These are phyloP conservation scores for Serinus canaria DNA, from an alignment of 2,113 vertebrate genomes.

Conservation along the genomic window DNA sequence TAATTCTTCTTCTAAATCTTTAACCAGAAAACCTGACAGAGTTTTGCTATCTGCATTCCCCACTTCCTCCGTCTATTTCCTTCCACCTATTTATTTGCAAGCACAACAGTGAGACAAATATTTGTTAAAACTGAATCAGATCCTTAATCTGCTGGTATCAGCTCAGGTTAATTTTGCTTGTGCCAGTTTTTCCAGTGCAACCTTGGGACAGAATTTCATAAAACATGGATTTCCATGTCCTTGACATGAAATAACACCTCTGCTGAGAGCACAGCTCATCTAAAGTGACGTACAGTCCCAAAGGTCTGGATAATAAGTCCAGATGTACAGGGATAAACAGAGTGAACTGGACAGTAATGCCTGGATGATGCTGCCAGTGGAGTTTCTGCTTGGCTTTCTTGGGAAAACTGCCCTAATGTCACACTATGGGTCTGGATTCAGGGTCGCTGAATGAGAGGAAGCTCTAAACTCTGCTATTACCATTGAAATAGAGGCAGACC, in stretches of 20 bases:
- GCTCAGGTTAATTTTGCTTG: background rate
- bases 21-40: background rate
- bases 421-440: background rate
- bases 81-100: background rate
- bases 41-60: background rate
- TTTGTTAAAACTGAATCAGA: background rate
- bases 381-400: background rate
- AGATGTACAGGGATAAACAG: background rate
- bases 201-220: background rate
- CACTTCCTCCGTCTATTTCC: fast-evolving
- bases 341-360: background rate
- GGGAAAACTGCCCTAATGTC: background rate
- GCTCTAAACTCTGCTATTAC: background rate
- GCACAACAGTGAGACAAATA: background rate
- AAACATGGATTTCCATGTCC: background rate
- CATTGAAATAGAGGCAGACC: background rate
- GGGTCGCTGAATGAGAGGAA: background rate
- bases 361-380: background rate
- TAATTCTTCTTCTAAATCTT: background rate
- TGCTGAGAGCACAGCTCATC: background rate
- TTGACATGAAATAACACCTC: background rate
- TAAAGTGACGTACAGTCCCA: background rate
- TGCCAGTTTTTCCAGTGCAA: background rate
- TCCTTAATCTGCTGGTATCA: background rate
- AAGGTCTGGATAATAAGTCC: background rate